These are phyloP conservation scores for Cryptotis parvus DNA, from an alignment of 2,113 vertebrate genomes.

Conservation along the genomic window DNA sequence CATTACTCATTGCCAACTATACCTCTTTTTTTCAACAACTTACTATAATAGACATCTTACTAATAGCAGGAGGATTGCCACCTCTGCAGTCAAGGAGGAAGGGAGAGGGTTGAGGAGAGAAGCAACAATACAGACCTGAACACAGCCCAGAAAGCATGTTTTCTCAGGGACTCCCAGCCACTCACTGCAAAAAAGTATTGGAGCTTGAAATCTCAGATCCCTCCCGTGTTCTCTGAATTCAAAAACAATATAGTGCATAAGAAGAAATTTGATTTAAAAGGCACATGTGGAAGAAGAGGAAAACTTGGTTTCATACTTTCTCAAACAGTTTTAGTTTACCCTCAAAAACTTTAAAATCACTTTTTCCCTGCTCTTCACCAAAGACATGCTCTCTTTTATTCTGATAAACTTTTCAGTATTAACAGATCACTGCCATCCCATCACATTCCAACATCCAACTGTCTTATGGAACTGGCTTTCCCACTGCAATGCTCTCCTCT, in stretches of 20 bases:
- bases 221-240: slow-evolving; percentile 42
- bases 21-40: slow-evolving; percentile 92
- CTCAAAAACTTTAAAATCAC: slow-evolving; percentile 67
- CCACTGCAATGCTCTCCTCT: background rate
- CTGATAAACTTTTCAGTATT: slow-evolving; percentile 9
- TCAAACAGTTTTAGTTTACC: slow-evolving; percentile 37
- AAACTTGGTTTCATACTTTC: slow-evolving; percentile 3
- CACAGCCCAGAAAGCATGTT: slow-evolving; percentile 73
- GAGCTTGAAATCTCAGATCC: slow-evolving; percentile 10
- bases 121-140: slow-evolving; percentile 70
- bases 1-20: slow-evolving; percentile 90
- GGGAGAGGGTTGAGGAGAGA: slow-evolving; percentile 25
- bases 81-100: slow-evolving; percentile 85
- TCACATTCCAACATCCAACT: background rate
- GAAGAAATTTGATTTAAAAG: slow-evolving; percentile 76
- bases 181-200: slow-evolving; percentile 55
- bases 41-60: slow-evolving; percentile 92
- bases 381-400: background rate
- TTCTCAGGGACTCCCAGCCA: slow-evolving; percentile 74
- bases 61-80: slow-evolving; percentile 89
- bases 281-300: slow-evolving; percentile 59
- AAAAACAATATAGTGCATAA: slow-evolving; percentile 72
- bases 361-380: slow-evolving; percentile 17
- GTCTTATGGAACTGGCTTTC: background rate
- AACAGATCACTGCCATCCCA: background rate